These are phyloP conservation scores for Hirudinaria manillensis DNA, from an alignment of 2,888 invertebrate species.

Conservation along the genomic window DNA sequence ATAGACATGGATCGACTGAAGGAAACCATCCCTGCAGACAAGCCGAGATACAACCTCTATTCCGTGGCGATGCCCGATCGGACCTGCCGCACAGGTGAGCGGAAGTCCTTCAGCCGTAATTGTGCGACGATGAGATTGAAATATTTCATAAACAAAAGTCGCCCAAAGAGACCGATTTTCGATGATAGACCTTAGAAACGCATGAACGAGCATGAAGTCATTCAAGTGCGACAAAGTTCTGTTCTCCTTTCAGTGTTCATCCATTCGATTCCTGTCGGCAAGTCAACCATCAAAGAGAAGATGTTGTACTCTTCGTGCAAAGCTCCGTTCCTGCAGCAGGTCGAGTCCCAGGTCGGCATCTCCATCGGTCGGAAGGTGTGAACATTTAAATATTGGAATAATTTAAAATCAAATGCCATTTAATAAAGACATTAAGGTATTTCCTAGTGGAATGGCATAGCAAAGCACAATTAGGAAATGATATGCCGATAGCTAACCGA, in stretches of 20 bases:
- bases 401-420: background rate
- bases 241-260: slow-evolving; percentile 10
- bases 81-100: background rate
- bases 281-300: slow-evolving; percentile 22
- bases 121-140: no score
- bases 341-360: background rate
- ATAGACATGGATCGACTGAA: background rate
- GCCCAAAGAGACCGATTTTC: no score
- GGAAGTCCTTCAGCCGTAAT: background rate
- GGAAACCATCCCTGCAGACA: slow-evolving; percentile 3
- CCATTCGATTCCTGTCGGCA: slow-evolving; percentile 11
- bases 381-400: background rate
- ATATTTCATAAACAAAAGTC: no score
- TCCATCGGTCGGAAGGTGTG: slow-evolving; percentile 7
- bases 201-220: no score
- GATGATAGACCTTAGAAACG: no score
- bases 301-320: slow-evolving; percentile 21
- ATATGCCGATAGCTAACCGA: background rate
- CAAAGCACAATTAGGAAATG: background rate
- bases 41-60: slow-evolving; percentile 15
- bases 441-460: no score
- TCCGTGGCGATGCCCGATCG: background rate
- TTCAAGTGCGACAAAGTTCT: no score
- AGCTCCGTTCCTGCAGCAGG: background rate
- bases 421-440: no score